Base-by-base conservation (phyloP, 2,888 invertebrate genomes). In the Tuberolachnus salignus region DNA sequence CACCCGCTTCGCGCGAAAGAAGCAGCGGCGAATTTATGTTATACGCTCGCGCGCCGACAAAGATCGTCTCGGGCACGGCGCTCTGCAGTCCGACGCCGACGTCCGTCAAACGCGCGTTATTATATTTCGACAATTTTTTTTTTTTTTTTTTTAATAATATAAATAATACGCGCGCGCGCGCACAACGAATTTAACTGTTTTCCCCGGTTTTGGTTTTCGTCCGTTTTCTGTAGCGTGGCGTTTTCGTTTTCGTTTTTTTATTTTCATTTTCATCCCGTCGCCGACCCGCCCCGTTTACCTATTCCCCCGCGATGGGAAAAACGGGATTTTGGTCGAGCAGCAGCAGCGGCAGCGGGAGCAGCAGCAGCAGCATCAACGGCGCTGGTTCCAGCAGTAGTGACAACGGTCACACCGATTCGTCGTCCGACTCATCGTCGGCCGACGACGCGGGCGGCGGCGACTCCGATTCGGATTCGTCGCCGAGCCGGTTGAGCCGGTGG, bases 401-500 rank as follows among this genome's bases (percentile, higher is more conserved):
- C 6, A 57, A 19, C 16, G 49, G n/a, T n/a, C n/a, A 66, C 19
- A 57, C 57, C 51, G 67, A 57, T 26, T 57, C 67, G 55, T 57
- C 67, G 55, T 78, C 67, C 14, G 78, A 59, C 51, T 78, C 78
- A 9, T 78, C 78, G 46, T n/a, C 69, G 21, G 1, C 59, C 23
- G 78, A 23, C 59, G 57, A 49, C 8, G 64, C 34, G 6, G 46
- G 59, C 11, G 59, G 49, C 23, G 55, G 8, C 6, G 74, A 66
- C 14, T 75, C 66, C n/a, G 74, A 66, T 51, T 51, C 51, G 34
- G 53, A 53, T 10, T 69, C 72, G 49, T 53, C 64, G 63, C 42
- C 53, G 11, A 16, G 78, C 6, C 69, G 78, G 78, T 59, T 78
- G 69, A 78, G 78, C n/a, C 78, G 78, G 11, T 78, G 78, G 78